Evolutionary conservation across 2,888 invertebrate species (phyloP).

Genomic region (Norana najaformis): DNA sequence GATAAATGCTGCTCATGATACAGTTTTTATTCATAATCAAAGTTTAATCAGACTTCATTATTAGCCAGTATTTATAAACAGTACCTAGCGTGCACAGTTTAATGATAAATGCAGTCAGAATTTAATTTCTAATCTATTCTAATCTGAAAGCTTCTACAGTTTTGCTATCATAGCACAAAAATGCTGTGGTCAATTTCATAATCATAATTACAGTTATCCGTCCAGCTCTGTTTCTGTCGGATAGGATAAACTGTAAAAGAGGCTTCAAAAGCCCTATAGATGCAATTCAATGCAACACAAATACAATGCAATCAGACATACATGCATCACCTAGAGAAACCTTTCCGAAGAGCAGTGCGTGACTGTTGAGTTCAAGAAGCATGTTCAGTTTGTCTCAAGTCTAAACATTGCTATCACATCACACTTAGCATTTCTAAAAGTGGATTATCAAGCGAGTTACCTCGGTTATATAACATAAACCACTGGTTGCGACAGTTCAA

Average conservation of each 20-base stretch:
- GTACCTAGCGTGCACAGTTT: background rate
- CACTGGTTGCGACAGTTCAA: too few relatives aligned
- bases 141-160: too few relatives aligned
- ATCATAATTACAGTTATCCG: background rate
- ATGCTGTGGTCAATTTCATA: background rate
- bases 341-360: too few relatives aligned
- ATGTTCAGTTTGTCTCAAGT: too few relatives aligned
- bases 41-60: too few relatives aligned
- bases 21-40: too few relatives aligned
- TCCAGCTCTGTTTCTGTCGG: background rate
- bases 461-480: too few relatives aligned
- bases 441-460: too few relatives aligned
- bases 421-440: background rate
- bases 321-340: too few relatives aligned
- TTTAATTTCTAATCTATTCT: background rate
- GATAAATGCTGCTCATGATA: too few relatives aligned
- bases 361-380: too few relatives aligned
- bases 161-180: background rate
- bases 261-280: background rate
- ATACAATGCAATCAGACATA: background rate
- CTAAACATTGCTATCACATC: background rate
- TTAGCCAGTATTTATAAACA: background rate
- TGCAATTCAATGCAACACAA: background rate
- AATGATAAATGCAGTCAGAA: background rate
- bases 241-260: background rate